Evolutionary conservation across 2,113 vertebrate species (phyloP).

Genomic region (Perognathus longimembris): DNA sequence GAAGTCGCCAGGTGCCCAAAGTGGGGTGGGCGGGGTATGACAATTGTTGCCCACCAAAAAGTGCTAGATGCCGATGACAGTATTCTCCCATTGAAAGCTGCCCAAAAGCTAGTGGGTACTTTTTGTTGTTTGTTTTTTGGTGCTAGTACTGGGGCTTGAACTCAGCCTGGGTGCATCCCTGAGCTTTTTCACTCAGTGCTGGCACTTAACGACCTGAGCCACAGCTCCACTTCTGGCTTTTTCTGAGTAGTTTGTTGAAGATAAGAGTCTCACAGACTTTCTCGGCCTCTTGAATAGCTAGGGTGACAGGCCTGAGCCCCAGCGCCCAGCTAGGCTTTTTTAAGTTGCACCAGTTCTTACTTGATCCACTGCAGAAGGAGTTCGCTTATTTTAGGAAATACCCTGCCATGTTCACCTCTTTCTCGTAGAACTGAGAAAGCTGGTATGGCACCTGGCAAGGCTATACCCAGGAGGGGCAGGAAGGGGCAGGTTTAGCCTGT

Average conservation of each 20-base stretch:
- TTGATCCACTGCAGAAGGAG: not conserved
- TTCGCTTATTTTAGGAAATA: not conserved
- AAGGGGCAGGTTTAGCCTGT: not conserved
- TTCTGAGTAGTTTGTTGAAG: too few species aligned
- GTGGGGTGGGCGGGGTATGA: not conserved
- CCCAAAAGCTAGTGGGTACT: too few species aligned
- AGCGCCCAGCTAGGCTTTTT: not conserved
- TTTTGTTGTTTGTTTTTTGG: too few species aligned
- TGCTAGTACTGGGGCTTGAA: too few species aligned
- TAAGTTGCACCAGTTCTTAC: not conserved
- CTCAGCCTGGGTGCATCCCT: too few species aligned
- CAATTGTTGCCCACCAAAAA: not conserved
- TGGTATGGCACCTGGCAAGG: not conserved
- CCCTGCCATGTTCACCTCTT: not conserved
- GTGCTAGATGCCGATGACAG: not conserved
- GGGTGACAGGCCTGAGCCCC: too few species aligned
- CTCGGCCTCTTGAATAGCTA: too few species aligned
- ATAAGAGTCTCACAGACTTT: too few species aligned
- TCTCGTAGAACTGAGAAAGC: not conserved
- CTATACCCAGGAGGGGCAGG: rapidly evolving
- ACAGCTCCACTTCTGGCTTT: too few species aligned
- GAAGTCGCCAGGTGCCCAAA: not conserved
- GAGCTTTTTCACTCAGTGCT: too few species aligned
- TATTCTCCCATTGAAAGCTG: rapidly evolving
- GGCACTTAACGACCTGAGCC: too few species aligned